Percentiles rank a stretch among this genome's conserved stretches.
These are phyloP conservation scores for Stictonetta naevosa DNA, from an alignment of 2,113 vertebrate species.

Conservation along the genomic window DNA sequence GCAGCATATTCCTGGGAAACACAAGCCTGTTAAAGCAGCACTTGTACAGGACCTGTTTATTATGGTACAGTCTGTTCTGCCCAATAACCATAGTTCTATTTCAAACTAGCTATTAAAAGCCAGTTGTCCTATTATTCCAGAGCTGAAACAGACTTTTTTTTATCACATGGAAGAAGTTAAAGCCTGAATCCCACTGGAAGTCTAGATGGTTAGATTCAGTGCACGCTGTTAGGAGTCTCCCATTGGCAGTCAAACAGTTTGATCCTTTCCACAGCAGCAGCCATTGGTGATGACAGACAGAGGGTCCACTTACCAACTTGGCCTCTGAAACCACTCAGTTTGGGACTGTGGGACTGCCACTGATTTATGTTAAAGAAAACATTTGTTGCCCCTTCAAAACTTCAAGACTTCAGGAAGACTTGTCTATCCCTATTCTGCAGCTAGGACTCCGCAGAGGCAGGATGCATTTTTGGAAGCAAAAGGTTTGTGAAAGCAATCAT, in stretches of 20 bases:
- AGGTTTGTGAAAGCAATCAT: not conserved
- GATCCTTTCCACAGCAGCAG: not conserved
- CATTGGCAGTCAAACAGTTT: not conserved
- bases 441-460: not conserved
- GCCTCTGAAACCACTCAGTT: not conserved
- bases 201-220: not conserved
- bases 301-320: not conserved
- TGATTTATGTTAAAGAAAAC: not conserved
- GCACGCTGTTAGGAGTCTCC: not conserved
- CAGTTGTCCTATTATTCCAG: not conserved
- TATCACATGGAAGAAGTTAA: not conserved
- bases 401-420: not conserved
- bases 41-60: not conserved
- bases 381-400: not conserved
- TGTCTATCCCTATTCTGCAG: not conserved
- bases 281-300: no score
- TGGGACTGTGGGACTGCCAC: not conserved
- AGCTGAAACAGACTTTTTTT: not conserved
- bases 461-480: not conserved
- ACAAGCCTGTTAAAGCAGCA: not conserved
- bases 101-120: not conserved
- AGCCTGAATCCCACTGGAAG: not conserved
- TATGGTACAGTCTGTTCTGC: not conserved
- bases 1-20: not conserved
- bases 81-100: not conserved